Evolutionary conservation across 1,140 invertebrate genomes (phyloP).

Genomic region (Cotesia typhae): DNA sequence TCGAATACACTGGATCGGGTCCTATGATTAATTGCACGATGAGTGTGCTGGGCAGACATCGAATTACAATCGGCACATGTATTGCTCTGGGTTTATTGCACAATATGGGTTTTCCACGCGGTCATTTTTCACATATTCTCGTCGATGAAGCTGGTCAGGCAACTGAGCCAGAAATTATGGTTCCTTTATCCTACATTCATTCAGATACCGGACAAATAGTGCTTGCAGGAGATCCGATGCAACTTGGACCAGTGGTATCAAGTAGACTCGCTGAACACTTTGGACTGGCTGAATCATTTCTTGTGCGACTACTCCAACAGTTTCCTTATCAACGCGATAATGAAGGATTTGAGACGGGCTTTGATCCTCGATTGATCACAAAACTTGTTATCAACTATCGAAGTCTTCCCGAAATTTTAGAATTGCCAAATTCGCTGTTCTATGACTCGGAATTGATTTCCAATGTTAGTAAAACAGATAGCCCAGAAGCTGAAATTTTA

Average conservation of each 20-base stretch:
- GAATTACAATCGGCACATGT: slow-evolving; percentile 87
- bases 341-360: slow-evolving; percentile 67
- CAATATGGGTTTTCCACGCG: slow-evolving; percentile 71
- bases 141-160: slow-evolving; percentile 93
- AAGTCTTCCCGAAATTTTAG: slow-evolving; percentile 80
- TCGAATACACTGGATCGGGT: slow-evolving; percentile 55
- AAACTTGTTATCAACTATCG: slow-evolving; percentile 81
- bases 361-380: slow-evolving; percentile 76
- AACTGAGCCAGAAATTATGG: slow-evolving; percentile 87
- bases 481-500: slow-evolving; percentile 54
- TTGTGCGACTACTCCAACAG: slow-evolving; percentile 74
- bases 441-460: slow-evolving; percentile 78
- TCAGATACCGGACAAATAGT: slow-evolving; percentile 73
- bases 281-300: slow-evolving; percentile 76
- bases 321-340: slow-evolving; percentile 75
- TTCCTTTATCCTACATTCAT: slow-evolving; percentile 71
- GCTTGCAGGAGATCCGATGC: slow-evolving; percentile 90
- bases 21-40: slow-evolving; percentile 66
- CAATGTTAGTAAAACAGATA: slow-evolving; percentile 50
- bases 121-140: slow-evolving; percentile 88
- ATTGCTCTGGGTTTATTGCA: slow-evolving; percentile 75
- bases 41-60: slow-evolving; percentile 73
- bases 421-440: slow-evolving; percentile 81
- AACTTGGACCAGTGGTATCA: slow-evolving; percentile 85
- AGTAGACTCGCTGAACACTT: slow-evolving; percentile 71